Percentiles rank a stretch among this genome's conserved stretches.
These are phyloP conservation scores for Amiota minor DNA, from an alignment of 2,888 invertebrate genomes.

Conservation along the genomic window DNA sequence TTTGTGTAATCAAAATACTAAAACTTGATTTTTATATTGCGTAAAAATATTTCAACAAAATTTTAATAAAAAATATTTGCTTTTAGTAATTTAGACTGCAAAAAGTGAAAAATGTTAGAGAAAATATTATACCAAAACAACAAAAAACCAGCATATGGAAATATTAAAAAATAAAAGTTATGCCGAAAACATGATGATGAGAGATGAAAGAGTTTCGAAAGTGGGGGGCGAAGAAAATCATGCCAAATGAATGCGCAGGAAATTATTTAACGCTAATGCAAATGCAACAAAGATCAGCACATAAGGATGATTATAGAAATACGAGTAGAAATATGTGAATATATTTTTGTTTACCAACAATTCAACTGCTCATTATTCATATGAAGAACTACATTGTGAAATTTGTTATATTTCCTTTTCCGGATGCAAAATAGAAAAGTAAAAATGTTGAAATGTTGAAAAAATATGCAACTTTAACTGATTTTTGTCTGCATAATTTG, in stretches of 20 bases:
- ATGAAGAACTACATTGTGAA: conserved; percentile 9
- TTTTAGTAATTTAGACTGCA: neutral
- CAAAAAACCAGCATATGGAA: neutral
- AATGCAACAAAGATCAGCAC: conserved; percentile 29
- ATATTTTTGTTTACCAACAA: neutral
- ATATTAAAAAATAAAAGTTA: neutral
- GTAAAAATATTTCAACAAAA: neutral
- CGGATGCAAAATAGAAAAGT: neutral
- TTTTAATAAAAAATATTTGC: conserved; percentile 1
- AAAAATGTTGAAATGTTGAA: too few relatives aligned
- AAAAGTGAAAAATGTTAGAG: neutral
- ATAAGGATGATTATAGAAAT: too few relatives aligned
- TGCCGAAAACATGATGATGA: neutral
- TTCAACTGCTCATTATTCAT: conserved; percentile 35
- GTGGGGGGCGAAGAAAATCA: neutral
- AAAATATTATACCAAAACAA: neutral
- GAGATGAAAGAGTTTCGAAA: neutral
- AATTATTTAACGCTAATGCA: conserved; percentile 44
- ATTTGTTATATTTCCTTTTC: conserved; percentile 40
- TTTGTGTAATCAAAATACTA: conserved; percentile 8
- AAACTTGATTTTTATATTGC: neutral
- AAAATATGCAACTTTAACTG: too few relatives aligned
- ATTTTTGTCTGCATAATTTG: neutral
- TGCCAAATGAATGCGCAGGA: conserved; percentile 42
- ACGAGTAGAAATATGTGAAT: neutral